These are phyloP conservation scores for Crocidura indochinensis DNA, from an alignment of 2,797 vertebrate species.

Conservation along the genomic window DNA sequence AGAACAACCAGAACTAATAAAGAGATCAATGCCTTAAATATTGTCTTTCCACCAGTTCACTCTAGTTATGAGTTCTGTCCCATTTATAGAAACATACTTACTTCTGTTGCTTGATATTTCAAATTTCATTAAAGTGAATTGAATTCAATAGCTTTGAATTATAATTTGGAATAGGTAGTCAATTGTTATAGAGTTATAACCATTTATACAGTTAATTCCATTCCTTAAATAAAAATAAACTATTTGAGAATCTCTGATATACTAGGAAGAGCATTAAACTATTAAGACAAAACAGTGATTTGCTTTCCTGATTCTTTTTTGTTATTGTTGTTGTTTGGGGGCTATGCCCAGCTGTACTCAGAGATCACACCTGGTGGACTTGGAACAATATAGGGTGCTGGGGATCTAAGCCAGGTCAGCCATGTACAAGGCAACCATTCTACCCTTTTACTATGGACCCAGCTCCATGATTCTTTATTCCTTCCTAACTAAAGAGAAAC, in stretches of 20 bases:
- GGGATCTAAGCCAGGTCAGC: too few relatives aligned
- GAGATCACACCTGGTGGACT: too few relatives aligned
- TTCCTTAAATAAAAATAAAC: conserved; percentile 23
- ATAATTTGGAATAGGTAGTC: conserved; percentile 12
- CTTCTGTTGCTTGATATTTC: conserved; percentile 22
- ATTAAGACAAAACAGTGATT: conserved; percentile 17
- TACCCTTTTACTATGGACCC: too few relatives aligned
- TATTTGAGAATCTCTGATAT: neutral
- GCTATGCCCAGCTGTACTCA: too few relatives aligned
- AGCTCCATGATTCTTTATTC: neutral
- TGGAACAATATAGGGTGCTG: too few relatives aligned
- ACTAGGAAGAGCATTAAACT: conserved; percentile 11
- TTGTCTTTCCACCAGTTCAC: neutral
- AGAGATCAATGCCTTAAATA: neutral
- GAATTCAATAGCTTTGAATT: neutral
- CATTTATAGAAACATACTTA: neutral
- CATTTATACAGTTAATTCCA: conserved; percentile 4
- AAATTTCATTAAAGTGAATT: neutral
- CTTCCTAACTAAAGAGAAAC: neutral
- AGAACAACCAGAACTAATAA: conserved; percentile 40
- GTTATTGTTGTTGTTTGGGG: neutral
- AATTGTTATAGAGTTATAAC: conserved; percentile 12
- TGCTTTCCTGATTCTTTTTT: neutral
- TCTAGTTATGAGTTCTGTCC: neutral
- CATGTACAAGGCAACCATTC: too few relatives aligned